Conservation (phyloP, 2,888 invertebrate genomes). For the Panzeria rudis region DNA sequence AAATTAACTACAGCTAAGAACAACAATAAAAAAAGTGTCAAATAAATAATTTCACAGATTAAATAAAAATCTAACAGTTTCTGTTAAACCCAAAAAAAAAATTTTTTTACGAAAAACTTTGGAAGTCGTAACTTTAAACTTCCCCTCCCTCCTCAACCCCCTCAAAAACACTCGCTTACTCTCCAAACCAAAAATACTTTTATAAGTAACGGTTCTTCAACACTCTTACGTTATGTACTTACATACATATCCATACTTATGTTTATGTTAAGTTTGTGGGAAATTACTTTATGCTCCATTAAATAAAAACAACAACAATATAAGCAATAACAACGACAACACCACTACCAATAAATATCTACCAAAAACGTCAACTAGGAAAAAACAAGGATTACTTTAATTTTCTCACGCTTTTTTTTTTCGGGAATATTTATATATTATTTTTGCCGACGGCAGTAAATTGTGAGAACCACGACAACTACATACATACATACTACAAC, state of each 20-base stretch:
- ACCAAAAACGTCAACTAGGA: constrained; percentile 25
- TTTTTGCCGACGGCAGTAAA: constrained; percentile 53
- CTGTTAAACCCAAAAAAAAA: background rate
- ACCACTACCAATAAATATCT: background rate
- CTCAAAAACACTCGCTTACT: background rate
- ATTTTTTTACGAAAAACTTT: background rate
- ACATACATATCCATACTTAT: background rate
- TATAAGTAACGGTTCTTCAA: constrained; percentile 1
- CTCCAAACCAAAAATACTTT: background rate
- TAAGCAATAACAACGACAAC: background rate
- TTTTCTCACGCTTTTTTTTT: constrained; percentile 61
- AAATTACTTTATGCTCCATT: constrained; percentile 58
- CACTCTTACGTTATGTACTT: constrained; percentile 3
- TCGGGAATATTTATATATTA: constrained; percentile 34
- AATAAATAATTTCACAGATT: background rate
- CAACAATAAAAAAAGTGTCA: background rate
- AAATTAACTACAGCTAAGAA: background rate
- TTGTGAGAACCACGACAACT: constrained; percentile 44
- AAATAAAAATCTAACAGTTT: background rate
- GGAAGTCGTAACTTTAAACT: background rate
- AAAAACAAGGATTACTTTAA: constrained; percentile 46
- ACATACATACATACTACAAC: background rate
- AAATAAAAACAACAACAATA: constrained; percentile 22
- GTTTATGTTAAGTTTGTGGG: constrained; percentile 34
- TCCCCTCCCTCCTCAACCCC: background rate